Percentiles rank a stretch among this genome's conserved stretches.
phyloP scores from a whole-genome alignment of 2,113 vertebrate genomes.

The Heterotis niloticus region DNA sequence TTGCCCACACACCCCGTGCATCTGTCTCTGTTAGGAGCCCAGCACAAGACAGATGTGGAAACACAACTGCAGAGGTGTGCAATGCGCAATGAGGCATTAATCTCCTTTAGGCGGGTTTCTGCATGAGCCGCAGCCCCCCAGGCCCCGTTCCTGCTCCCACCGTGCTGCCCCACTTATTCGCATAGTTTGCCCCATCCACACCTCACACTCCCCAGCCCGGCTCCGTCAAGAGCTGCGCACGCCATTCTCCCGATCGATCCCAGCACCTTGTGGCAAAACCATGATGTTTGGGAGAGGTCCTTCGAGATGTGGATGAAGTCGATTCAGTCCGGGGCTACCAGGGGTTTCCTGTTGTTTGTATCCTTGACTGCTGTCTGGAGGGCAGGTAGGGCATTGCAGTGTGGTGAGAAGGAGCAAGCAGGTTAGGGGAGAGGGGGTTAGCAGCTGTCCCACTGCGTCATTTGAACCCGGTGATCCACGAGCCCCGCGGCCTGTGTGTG shows the following conservation, averaged over 20 bases:
- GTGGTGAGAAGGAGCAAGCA: neutral
- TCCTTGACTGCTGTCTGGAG: neutral
- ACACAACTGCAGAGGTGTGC: neutral
- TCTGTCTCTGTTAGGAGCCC: neutral
- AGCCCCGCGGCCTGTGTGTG: constrained; percentile 8
- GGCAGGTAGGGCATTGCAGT: neutral
- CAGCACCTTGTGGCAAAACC: constrained; percentile 6
- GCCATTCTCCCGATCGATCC: constrained; percentile 5
- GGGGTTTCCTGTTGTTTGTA: too few species aligned
- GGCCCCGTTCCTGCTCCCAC: neutral
- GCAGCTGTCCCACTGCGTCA: neutral
- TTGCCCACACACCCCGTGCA: neutral
- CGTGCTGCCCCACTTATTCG: neutral
- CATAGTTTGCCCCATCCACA: too few species aligned
- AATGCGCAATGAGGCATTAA: neutral
- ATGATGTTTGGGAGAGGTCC: constrained; percentile 8
- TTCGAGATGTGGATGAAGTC: too few species aligned
- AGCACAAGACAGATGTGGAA: neutral
- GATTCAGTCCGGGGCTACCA: too few species aligned
- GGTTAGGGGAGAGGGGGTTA: neutral
- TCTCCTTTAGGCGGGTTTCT: neutral
- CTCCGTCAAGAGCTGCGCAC: too few species aligned
- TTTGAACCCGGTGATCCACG: neutral
- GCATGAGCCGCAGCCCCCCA: too few species aligned
- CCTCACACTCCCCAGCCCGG: too few species aligned